A percentile compares a stretch with the other conserved stretches of the same genome.
Conservation (phyloP, 2,888 invertebrate genomes). For the Plebejus argus region DNA sequence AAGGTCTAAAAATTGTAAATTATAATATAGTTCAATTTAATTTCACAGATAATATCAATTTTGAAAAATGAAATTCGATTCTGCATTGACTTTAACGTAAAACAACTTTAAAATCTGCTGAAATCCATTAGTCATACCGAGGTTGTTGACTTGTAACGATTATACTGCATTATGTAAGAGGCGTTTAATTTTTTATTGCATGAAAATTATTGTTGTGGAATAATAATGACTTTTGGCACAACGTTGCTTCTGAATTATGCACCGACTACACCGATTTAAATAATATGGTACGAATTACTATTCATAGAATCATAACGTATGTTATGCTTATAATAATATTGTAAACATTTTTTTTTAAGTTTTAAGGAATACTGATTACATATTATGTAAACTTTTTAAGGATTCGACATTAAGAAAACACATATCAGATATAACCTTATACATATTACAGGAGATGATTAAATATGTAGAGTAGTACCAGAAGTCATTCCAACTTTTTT, state of each 20-base stretch:
- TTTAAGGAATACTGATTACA: background rate
- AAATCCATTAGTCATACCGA: constrained; percentile 26
- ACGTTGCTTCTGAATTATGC: background rate
- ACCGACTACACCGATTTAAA: background rate
- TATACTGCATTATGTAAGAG: constrained; percentile 25
- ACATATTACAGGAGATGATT: too few species aligned
- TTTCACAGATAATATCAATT: too few species aligned
- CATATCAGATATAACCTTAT: too few species aligned
- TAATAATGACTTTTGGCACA: constrained; percentile 14
- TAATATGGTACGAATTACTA: background rate
- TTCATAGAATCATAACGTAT: background rate
- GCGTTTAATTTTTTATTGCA: constrained; percentile 22
- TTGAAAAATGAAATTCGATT: background rate
- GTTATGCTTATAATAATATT: background rate
- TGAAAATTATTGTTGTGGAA: constrained; percentile 24
- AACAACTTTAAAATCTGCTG: background rate
- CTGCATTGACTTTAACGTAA: background rate
- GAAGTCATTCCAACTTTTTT: too few species aligned
- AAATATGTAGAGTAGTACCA: too few species aligned
- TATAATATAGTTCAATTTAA: too few species aligned
- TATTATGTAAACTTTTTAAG: too few species aligned
- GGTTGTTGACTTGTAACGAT: constrained; percentile 25
- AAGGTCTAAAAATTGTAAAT: too few species aligned
- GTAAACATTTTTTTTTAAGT: background rate
- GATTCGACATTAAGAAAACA: too few species aligned